phyloP scores from a whole-genome alignment of 2,888 invertebrate species.

The Lepidocyrtinus sp. region DNA sequence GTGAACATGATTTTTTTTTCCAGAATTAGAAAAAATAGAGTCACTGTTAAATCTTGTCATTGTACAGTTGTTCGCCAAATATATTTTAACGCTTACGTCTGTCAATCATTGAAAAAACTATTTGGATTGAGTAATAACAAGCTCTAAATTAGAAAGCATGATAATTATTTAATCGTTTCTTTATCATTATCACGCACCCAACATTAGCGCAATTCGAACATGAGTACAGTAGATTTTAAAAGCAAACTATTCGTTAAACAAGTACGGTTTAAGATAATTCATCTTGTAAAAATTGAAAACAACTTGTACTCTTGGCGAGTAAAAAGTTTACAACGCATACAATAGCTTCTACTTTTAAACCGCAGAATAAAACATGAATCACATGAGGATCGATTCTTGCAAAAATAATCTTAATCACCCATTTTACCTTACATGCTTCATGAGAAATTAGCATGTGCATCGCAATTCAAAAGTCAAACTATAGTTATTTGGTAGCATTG shows the following conservation, averaged over 20 bases:
- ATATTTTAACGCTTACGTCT: background rate
- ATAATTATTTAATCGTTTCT: conserved; percentile 32
- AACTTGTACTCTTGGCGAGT: background rate
- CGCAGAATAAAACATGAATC: no score
- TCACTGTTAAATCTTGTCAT: background rate
- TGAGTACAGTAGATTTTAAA: background rate
- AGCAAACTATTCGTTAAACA: background rate
- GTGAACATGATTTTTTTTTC: background rate
- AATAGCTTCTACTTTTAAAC: no score
- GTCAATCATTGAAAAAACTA: conserved; percentile 8
- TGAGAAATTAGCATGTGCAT: no score
- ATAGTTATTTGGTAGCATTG: no score
- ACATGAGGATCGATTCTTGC: background rate
- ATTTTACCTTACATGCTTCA: no score
- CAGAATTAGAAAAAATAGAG: background rate
- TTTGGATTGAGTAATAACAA: conserved; percentile 19
- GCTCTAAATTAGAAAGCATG: conserved; percentile 45
- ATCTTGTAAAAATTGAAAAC: background rate
- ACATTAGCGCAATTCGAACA: background rate
- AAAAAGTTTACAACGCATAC: background rate
- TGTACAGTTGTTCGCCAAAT: background rate
- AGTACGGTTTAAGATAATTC: background rate
- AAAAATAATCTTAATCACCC: background rate
- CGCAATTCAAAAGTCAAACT: background rate
- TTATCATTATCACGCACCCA: background rate